These are phyloP conservation scores for Apodemus agrarius DNA, from an alignment of 2,797 vertebrate species.

Conservation along the genomic window DNA sequence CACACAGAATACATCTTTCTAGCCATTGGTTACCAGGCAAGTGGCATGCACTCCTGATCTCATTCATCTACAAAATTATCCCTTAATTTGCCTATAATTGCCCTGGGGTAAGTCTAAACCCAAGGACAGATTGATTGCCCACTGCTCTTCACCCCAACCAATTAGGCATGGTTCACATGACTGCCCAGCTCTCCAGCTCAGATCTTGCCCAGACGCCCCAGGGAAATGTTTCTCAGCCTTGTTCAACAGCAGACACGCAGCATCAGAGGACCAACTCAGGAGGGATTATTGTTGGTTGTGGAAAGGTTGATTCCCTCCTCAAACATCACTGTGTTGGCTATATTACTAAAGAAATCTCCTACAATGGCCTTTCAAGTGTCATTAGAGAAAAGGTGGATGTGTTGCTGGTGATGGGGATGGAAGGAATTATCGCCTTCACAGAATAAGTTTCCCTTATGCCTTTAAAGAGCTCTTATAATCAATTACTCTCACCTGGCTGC, in stretches of 20 bases:
- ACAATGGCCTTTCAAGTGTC: background rate
- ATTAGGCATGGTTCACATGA: slow-evolving; percentile 36
- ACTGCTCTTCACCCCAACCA: slow-evolving; percentile 28
- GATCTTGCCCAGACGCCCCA: slow-evolving; percentile 11
- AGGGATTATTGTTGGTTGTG: background rate
- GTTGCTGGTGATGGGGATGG: background rate
- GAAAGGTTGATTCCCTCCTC: background rate
- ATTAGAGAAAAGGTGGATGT: background rate
- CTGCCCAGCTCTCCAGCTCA: background rate
- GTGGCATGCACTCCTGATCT: slow-evolving; percentile 37
- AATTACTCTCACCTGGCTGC: background rate
- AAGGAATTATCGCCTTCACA: background rate
- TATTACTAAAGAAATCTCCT: slow-evolving; percentile 9
- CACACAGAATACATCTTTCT: background rate
- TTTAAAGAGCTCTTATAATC: background rate
- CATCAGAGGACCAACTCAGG: background rate
- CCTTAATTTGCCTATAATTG: slow-evolving; percentile 69
- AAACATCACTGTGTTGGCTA: background rate
- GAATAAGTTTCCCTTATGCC: background rate
- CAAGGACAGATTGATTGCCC: slow-evolving; percentile 63
- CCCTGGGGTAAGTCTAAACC: slow-evolving; percentile 37
- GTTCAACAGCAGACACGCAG: background rate
- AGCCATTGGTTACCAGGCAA: slow-evolving; percentile 45
- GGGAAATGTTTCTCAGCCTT: background rate
- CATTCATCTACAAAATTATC: slow-evolving; percentile 70